Base-by-base conservation (phyloP, 1,140 invertebrate species). In the Tetramorium simillimum region DNA sequence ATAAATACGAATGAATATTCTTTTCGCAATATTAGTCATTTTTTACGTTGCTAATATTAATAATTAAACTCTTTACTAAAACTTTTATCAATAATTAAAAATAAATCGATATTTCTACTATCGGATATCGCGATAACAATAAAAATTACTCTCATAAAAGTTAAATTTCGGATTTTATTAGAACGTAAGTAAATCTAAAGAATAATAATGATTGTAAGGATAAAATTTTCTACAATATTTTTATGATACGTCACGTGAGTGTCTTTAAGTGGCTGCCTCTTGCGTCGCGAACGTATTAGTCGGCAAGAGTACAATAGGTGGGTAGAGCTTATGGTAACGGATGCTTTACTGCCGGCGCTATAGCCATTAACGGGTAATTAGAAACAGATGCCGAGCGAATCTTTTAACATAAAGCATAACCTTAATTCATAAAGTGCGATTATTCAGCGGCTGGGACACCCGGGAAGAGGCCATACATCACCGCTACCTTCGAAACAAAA, bases 361-460 rank as follows among this genome's bases (percentile, higher is more conserved):
- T 93, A 94, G 93, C 94, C 94, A 95, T 95, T 95, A 95, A 93
- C 93, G 94, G 94, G 95, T 95, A 95, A 95, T 95, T 95, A 95
- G 94, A 95, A 95, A 95, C 95, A 95, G 94, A 95, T 95, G 95
- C 94, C 92, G 94, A 92, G 94, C 92, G 94, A 95, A 95, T 95
- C 94, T 95, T 95, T 95, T 95, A 95, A 95, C 94, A 95, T 95
- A 94, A 95, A 94, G 93, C 93, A 95, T 95, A 95, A 95, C 94
- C 93, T 95, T 95, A 95, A 95, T 95, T 95, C 93, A 95, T 95
- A 95, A 95, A 95, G 94, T 93, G 93, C 94, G 93, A 95, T 95
- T 95, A 95, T 93, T 95, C 95, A 95, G 90, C 90, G 89, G 92
- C 87, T 88, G 87, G 91, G 92, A 92, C 92, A 88, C 92, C 88